Evolutionary conservation across 2,113 vertebrate genomes (phyloP), one percentile per base, ranked within the genome.

Genomic region (Callipepla californica): DNA sequence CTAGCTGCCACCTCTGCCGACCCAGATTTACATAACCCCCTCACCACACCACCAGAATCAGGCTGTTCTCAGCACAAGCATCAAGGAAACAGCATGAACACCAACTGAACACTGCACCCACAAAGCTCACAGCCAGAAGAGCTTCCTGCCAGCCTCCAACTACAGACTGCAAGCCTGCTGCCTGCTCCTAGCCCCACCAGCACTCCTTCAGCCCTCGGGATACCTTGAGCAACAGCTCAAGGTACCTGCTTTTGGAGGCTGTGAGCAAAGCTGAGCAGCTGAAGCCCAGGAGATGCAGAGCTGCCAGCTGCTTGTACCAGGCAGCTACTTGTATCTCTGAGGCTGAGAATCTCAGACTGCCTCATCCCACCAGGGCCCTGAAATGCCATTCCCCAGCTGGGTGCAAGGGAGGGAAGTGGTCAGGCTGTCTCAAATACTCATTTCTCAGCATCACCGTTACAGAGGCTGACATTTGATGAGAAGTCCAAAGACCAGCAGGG

Each of bases 401-500:
- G 12, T 65, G 69, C 68, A 80, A 83, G 36, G 73, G 73, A 61
- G 30, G 34, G 20, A 68, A 48, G 50, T 0, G 2, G 63, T 17
- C 9, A 51, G 61, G 44, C 1, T n/a, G 42, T 25, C 62, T 68
- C 45, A 40, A 44, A 85, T 14, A 22, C 16, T 76, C 63, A 51
- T 85, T 86, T 40, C 72, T 51, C 55, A 88, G 69, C 38, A 25
- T 32, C 87, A 48, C n/a, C 11, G 72, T 5, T 51, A 89, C 90
- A 68, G 19, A 83, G 73, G 66, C 58, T 90, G 90, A 67, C 58
- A 65, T 89, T 73, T 89, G 74, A 85, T 81, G 92, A 90, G 78
- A 6, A 84, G 86, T 68, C 94, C 90, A 84, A 81, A 84, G 87
- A 65, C 74, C 73, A 61, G 15, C 85, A 5, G 75, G 87, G 90